These are phyloP conservation scores for Holotrichia oblita DNA, from an alignment of 1,140 invertebrate genomes.

Conservation along the genomic window DNA sequence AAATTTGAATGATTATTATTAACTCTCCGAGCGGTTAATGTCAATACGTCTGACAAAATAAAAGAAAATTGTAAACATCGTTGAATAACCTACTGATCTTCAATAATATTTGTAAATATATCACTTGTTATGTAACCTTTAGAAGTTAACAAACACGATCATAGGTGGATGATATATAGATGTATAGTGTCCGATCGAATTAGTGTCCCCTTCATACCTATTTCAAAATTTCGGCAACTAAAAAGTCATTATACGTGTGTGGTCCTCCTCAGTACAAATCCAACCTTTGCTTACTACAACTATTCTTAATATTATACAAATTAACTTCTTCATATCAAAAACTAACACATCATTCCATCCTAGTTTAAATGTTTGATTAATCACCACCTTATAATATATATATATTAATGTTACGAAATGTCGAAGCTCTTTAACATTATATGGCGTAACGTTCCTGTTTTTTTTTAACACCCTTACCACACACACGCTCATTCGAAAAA, in stretches of 20 bases:
- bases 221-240: no score
- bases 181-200: no score
- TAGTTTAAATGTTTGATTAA: not conserved
- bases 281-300: no score
- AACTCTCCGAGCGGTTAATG: not conserved
- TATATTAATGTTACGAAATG: not conserved
- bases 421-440: not conserved
- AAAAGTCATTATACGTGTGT: no score
- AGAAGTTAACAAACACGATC: no score
- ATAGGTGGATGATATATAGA: no score
- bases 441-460: not conserved
- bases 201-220: no score
- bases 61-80: not conserved
- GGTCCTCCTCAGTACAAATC: no score
- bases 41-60: not conserved
- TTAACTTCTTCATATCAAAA: no score
- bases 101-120: not conserved
- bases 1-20: conserved; percentile 31
- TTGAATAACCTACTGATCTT: not conserved
- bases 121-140: not conserved
- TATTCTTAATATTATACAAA: no score
- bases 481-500: not conserved
- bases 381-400: not conserved
- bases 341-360: no score
- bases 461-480: not conserved